Evolutionary conservation across 2,113 vertebrate species (phyloP).

Genomic region (Percina caprodes): DNA sequence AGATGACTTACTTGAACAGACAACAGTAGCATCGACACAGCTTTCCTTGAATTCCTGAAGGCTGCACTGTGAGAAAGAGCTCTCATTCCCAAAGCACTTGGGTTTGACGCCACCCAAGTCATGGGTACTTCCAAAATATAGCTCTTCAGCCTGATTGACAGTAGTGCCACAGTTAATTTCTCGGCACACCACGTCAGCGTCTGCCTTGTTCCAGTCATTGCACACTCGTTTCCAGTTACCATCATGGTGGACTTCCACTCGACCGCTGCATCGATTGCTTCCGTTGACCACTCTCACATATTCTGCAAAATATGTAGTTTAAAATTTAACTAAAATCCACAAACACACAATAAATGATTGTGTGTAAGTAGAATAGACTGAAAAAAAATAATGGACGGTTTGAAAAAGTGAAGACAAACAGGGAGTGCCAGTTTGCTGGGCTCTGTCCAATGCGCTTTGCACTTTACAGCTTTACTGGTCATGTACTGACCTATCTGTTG

Average conservation of each 20-base stretch:
- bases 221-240: conserved; percentile 66
- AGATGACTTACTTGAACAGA: conserved; percentile 63
- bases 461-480: conserved; percentile 14
- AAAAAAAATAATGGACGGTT: too few species aligned
- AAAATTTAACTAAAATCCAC: not conserved
- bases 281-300: conserved; percentile 58
- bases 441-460: conserved; percentile 9
- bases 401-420: too few species aligned
- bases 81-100: conserved; percentile 73
- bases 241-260: conserved; percentile 46
- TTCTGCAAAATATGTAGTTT: conserved; percentile 44
- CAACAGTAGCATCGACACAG: conserved; percentile 54
- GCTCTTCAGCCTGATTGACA: accelerated
- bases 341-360: too few species aligned
- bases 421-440: too few species aligned
- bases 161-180: conserved; percentile 66
- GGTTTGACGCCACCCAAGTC: conserved; percentile 27
- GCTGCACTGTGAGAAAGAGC: conserved; percentile 52
- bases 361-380: too few species aligned
- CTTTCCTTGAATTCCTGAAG: conserved; percentile 33
- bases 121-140: conserved; percentile 21
- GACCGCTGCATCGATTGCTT: conserved; percentile 65
- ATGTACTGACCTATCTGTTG: not conserved
- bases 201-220: conserved; percentile 34
- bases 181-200: conserved; percentile 44